Base-by-base conservation (phyloP, 1,140 invertebrate species). In the Lepidotrigona ventralis region DNA sequence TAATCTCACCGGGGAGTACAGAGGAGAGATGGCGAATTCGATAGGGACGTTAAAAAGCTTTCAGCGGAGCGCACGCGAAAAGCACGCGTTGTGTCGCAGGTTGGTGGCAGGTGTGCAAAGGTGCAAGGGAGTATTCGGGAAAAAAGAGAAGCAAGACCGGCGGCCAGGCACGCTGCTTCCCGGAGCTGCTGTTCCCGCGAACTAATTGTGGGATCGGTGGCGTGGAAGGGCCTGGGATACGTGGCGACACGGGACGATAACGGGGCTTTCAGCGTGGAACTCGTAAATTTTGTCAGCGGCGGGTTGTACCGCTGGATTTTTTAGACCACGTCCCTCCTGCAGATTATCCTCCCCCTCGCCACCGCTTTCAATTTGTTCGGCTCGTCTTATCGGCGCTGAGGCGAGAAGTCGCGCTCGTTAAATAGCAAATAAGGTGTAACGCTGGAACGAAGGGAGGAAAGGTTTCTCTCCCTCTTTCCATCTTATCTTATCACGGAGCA, bases 271-370 rank as follows among this genome's bases (percentile, higher is more conserved):
- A 76, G 70, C 76, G 46, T 29, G 84, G 81, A 73, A 89, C 86
- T 90, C 88, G 84, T 90, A 90, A 90, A 90, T 90, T 46, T 90
- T 90, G 83, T 86, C 87, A 85, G 82, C 74, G 29, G 58, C 39
- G 56, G 60, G 73, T 56, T 79, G 69, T 75, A 68, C 12, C 71
- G n/a, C 15, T 29, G 68, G 29, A 82, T 78, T 85, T 86, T 86
- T 85, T 46, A 79, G 82, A 26, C 63, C 66, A 72, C 46, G 69
- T 56, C 26, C 56, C 79, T 84, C 69, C 81, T 33, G 82, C 82
- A 84, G 85, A 86, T 85, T 86, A 88, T 86, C 80, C 82, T 60
- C 46, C 54, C 75, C 80, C 75, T 74, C n/a, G 77, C 81, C 81
- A 2, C 68, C 68, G 70, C 77, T 86, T 88, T 89, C 88, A 89